These are phyloP conservation scores for Tursiops truncatus DNA, from an alignment of 2,113 vertebrate genomes.

Conservation along the genomic window DNA sequence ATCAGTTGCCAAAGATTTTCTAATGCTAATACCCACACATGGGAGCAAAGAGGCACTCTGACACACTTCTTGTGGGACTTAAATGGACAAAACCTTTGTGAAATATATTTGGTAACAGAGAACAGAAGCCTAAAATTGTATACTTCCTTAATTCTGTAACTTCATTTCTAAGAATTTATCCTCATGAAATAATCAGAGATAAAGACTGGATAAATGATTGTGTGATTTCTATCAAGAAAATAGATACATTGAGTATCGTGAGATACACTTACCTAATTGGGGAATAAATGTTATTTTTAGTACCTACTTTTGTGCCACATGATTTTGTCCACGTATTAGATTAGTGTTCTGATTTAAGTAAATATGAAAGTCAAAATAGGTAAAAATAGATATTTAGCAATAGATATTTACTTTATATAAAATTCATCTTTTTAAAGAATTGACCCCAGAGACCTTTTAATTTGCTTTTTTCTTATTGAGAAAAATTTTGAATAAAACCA, in stretches of 20 bases:
- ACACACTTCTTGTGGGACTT: neutral
- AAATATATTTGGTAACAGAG: neutral
- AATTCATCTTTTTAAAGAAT: constrained; percentile 18
- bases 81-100: neutral
- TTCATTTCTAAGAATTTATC: constrained; percentile 5
- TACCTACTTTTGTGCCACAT: neutral
- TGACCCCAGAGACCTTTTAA: neutral
- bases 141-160: neutral
- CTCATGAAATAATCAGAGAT: neutral
- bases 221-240: neutral
- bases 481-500: neutral
- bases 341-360: neutral
- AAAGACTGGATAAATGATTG: neutral
- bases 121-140: neutral
- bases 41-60: neutral
- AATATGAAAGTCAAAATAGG: neutral
- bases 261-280: neutral
- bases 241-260: neutral
- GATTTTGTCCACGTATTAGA: neutral
- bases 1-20: neutral
- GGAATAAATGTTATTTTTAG: neutral
- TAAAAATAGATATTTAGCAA: neutral
- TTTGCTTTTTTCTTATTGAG: neutral
- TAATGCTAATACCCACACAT: neutral
- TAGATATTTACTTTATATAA: neutral